These are phyloP conservation scores for Hepsetus odoe DNA, from an alignment of 2,113 vertebrate species.

Conservation along the genomic window DNA sequence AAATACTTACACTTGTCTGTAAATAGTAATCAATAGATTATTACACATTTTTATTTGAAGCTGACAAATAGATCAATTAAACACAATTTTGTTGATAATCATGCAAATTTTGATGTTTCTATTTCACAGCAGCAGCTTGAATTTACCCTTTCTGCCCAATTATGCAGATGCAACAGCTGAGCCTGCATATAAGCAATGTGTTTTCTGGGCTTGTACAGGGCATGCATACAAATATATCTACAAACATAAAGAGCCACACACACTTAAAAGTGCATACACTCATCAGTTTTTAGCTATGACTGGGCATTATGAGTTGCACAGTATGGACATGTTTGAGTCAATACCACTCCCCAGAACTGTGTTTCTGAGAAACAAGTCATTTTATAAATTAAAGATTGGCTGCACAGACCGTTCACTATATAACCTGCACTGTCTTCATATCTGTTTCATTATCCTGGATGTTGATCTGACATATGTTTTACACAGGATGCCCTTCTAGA, in stretches of 20 bases:
- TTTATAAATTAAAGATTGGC: too few species aligned
- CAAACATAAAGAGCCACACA: neutral
- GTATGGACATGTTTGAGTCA: neutral
- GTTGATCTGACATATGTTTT: too few species aligned
- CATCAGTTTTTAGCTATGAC: neutral
- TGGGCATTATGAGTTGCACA: neutral
- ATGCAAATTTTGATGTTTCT: conserved; percentile 9
- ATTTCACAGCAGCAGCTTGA: neutral
- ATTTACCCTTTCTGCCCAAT: conserved; percentile 2
- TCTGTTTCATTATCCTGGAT: too few species aligned
- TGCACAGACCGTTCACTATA: too few species aligned
- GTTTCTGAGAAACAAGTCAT: neutral
- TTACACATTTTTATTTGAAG: too few species aligned
- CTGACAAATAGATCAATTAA: too few species aligned
- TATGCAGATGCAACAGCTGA: neutral
- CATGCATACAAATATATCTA: neutral
- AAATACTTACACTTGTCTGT: too few species aligned
- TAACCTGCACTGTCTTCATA: too few species aligned
- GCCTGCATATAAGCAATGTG: neutral
- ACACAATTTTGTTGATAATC: too few species aligned
- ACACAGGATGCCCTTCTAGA: too few species aligned
- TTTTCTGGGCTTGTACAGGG: neutral
- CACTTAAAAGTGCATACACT: neutral
- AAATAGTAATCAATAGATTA: too few species aligned
- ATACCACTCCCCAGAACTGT: neutral